phyloP scores from a whole-genome alignment of 2,797 vertebrate genomes.

The Anas capensis region DNA sequence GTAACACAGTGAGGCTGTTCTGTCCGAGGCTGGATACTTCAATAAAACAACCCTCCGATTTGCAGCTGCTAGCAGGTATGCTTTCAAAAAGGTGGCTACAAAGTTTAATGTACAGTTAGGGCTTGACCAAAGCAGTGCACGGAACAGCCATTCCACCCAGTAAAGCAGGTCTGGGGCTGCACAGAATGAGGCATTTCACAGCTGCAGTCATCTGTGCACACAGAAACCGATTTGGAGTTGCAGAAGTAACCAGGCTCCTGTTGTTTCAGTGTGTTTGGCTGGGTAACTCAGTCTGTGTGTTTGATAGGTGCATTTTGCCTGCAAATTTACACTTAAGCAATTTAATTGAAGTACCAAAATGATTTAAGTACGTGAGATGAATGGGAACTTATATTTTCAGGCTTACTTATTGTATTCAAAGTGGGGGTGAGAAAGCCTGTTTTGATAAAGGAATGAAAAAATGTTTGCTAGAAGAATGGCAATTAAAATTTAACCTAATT shows the following conservation, averaged over 20 bases:
- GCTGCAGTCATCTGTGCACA: not conserved
- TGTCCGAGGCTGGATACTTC: not conserved
- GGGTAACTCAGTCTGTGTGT: not conserved
- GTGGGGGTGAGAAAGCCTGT: accelerated
- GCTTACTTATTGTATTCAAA: not conserved
- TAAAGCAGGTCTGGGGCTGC: not conserved
- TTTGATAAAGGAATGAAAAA: not conserved
- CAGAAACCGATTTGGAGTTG: not conserved
- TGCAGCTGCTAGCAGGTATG: not conserved
- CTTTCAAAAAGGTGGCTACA: accelerated
- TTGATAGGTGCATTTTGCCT: not conserved
- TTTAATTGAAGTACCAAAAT: not conserved
- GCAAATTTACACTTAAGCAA: not conserved
- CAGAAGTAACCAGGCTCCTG: not conserved
- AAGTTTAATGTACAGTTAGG: not conserved
- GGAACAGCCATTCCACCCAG: not conserved
- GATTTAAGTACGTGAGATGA: not conserved
- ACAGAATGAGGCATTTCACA: not conserved
- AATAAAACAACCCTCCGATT: not conserved
- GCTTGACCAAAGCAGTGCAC: not conserved
- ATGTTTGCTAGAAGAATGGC: not conserved
- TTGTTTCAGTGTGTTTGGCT: not conserved
- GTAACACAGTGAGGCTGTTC: accelerated
- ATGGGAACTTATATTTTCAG: not conserved
- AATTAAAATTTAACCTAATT: not conserved